Base-by-base conservation (phyloP, 2,888 invertebrate genomes). In the Calliphora vomitoria region DNA sequence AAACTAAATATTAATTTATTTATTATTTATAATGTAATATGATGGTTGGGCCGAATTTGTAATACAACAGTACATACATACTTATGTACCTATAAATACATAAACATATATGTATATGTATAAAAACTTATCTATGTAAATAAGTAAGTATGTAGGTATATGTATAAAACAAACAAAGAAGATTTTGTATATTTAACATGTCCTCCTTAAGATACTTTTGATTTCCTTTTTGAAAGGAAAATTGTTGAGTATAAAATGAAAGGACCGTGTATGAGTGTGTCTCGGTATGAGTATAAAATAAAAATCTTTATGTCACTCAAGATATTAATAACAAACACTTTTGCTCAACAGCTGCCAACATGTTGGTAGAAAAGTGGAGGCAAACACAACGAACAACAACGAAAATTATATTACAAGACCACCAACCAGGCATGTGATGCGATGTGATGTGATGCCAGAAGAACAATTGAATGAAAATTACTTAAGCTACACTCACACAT, bases 291-390 rank as follows among this genome's bases (percentile, higher is more conserved):
- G 47, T 64, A 31, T 18, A 25, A 60, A 69, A 82, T 69, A 71
- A 71, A 62, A 64, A 64, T 79, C 66, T 80, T 83, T 80, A 76
- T 83, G 69, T 83, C 86, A 86, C 86, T 75, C 80, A 83, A 71
- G 71, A 83, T 86, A 83, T 71, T 86, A 79, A 79, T 86, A 86
- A 83, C 58, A 80, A 82, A 82, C 60, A 83, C 69, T 83, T 83
- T 72, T 55, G 64, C 44, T 76, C 35, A 78, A 58, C 69, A 82
- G 72, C 76, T 83, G 78, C 76, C 83, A 72, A 78, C 78, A 71
- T 35, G 78, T 55, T 78, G 62, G 62, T 62, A 74, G 20, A 41
- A n/a, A n/a, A 62, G 50, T 20, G n/a, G 66, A 66, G 62, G 50
- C 38, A 53, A 66, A 35, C n/a, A n/a, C n/a, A 8, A 20, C 10